Evolutionary conservation across 2,113 vertebrate genomes (phyloP).

Genomic region (Ammodytes marinus): DNA sequence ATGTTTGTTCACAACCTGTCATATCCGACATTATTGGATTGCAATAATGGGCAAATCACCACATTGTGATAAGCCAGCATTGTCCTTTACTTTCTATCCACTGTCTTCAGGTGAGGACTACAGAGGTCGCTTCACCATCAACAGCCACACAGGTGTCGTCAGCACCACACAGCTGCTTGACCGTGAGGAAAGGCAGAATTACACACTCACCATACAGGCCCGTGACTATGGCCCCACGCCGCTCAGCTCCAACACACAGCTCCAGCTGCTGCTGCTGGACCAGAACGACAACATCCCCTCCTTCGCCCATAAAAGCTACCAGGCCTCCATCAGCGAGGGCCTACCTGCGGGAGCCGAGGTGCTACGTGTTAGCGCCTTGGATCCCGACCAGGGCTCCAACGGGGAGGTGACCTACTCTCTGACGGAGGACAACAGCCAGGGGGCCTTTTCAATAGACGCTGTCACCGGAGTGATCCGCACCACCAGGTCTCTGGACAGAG

Average conservation of each 20-base stretch:
- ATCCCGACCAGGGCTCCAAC: constrained; percentile 88
- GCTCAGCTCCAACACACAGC: constrained; percentile 81
- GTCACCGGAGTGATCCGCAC: constrained; percentile 83
- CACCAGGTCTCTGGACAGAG: constrained; percentile 85
- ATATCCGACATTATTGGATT: not conserved
- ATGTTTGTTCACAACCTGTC: not conserved
- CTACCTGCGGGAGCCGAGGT: constrained; percentile 83
- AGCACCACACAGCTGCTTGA: constrained; percentile 86
- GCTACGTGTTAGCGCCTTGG: constrained; percentile 85
- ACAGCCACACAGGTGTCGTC: constrained; percentile 87
- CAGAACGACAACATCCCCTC: constrained; percentile 91
- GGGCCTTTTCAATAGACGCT: constrained; percentile 85
- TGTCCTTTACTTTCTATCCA: not conserved
- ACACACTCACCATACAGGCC: constrained; percentile 88
- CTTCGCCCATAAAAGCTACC: constrained; percentile 86
- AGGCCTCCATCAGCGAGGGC: constrained; percentile 87
- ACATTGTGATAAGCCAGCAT: not conserved
- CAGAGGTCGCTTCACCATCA: constrained; percentile 86
- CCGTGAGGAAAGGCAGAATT: constrained; percentile 88
- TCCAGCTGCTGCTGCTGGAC: constrained; percentile 89
- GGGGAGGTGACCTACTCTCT: constrained; percentile 88
- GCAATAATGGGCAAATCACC: not conserved
- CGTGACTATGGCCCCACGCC: constrained; percentile 84
- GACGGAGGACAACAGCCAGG: constrained; percentile 81
- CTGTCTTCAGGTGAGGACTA: constrained; percentile 85